Conservation (phyloP, 2,888 invertebrate species). For the Odontocerum albicorne region DNA sequence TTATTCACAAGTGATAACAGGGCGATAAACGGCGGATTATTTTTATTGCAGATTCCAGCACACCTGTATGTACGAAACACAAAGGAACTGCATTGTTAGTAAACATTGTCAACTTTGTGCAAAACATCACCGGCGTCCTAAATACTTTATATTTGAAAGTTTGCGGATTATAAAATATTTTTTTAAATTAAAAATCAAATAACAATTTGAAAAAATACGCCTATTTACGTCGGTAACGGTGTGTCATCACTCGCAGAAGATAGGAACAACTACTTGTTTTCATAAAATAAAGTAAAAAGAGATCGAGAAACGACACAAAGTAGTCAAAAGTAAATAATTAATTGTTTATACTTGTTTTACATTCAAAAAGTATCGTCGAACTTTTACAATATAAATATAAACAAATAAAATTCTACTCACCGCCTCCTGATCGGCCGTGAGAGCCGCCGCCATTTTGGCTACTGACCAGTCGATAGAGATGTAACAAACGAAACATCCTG, state of each 20-base stretch:
- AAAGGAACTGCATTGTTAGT: constrained; percentile 29
- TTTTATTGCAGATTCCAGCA: not conserved
- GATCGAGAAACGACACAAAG: not conserved
- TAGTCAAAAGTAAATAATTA: constrained; percentile 2
- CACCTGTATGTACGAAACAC: constrained; percentile 17
- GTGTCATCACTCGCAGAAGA: constrained; percentile 27
- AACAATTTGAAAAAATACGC: constrained; percentile 1
- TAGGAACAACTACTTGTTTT: constrained; percentile 21
- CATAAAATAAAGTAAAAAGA: constrained; percentile 4
- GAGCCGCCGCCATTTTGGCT: constrained; percentile 68
- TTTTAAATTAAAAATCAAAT: not conserved
- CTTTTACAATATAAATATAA: constrained; percentile 21
- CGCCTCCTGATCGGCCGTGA: constrained; percentile 77
- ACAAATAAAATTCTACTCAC: constrained; percentile 55
- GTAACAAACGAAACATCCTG: too few relatives aligned
- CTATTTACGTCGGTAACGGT: constrained; percentile 25
- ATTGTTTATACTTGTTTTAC: not conserved
- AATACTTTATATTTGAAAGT: not conserved
- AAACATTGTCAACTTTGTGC: constrained; percentile 23
- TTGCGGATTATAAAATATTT: not conserved
- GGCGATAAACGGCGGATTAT: too few relatives aligned
- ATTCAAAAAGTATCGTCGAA: not conserved
- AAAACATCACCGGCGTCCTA: constrained; percentile 2
- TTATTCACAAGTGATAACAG: too few relatives aligned
- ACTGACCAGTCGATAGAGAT: constrained; percentile 18